Base-by-base conservation (phyloP, 2,888 invertebrate genomes). In the Xanthorhoe spadicearia region DNA sequence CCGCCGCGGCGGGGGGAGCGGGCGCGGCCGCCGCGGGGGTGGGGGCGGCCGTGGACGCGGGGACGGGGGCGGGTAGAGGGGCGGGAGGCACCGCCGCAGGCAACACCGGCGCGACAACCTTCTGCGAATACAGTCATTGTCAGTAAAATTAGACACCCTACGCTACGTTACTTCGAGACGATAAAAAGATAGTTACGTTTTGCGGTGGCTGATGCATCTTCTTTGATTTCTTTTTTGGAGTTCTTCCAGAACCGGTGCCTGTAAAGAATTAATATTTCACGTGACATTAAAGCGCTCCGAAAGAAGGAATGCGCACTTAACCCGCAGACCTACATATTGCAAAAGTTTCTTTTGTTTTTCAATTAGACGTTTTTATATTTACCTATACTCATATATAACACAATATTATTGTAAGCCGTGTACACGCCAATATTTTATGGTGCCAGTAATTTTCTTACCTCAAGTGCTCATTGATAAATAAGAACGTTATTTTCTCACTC, bases 161-260 rank as follows among this genome's bases (percentile, higher is more conserved):
- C 15, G 13, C 18, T 18, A 51, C n/a, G 38, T 2, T 35, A 35
- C 18, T 28, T 43, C 48, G 17, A 53, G 10, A 51, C 10, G 18
- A 65, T 15, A 70, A 70, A n/a, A 59, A 55, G 35, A 75, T 82
- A 83, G 69, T 89, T 87, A 92, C 94, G 87, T 92, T 93, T 90
- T 88, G 93, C 61, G 81, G 82, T 10, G 85, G 81, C 32, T 87
- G 89, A 66, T 87, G 88, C 71, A 85, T 85, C 74, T 92, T 93
- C 81, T 92, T 93, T 43, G 82, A 73, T 84, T 92, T 92, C 84
- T 92, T 92, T 83, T 92, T 92, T 15, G 89, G 87, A 52, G 89
- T 89, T 78, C 90, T 86, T 62, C 87, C 87, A 18, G 86, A 80
- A 51, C 84, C 87, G 28, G 87, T 83, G 70, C 91, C 92, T 89